These are phyloP conservation scores for Nettapus auritus DNA, from an alignment of 2,113 vertebrate species.

Conservation along the genomic window DNA sequence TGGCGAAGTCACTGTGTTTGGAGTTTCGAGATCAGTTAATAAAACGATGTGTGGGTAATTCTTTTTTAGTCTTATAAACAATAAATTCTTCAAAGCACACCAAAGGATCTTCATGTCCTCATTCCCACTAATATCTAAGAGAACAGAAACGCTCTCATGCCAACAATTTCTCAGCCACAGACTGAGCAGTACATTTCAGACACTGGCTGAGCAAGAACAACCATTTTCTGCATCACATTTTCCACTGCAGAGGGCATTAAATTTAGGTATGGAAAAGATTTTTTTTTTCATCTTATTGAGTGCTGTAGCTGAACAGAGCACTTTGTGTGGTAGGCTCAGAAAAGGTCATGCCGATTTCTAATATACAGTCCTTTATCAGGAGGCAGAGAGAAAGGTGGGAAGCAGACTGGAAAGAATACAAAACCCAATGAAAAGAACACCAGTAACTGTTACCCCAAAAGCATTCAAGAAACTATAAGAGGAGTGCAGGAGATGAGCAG, in stretches of 20 bases:
- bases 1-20: not conserved
- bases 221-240: not conserved
- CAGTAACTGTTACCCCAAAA: not conserved
- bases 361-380: not conserved
- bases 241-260: not conserved
- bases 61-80: conserved; percentile 7
- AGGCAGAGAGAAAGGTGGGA: not conserved
- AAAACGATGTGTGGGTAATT: not conserved
- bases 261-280: not conserved
- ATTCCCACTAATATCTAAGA: not conserved
- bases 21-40: not conserved
- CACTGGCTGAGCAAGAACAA: not conserved
- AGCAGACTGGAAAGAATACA: not conserved
- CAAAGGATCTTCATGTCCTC: not conserved
- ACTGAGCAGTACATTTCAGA: not conserved
- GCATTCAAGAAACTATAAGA: not conserved
- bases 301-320: not conserved
- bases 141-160: not conserved
- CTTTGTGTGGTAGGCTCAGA: not conserved
- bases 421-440: not conserved
- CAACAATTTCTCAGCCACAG: not conserved
- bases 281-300: not conserved
- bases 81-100: not conserved
- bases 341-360: not conserved
- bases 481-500: not conserved